Conservation (phyloP, 2,888 invertebrate species). For the Hofmannophila pseudospretella region DNA sequence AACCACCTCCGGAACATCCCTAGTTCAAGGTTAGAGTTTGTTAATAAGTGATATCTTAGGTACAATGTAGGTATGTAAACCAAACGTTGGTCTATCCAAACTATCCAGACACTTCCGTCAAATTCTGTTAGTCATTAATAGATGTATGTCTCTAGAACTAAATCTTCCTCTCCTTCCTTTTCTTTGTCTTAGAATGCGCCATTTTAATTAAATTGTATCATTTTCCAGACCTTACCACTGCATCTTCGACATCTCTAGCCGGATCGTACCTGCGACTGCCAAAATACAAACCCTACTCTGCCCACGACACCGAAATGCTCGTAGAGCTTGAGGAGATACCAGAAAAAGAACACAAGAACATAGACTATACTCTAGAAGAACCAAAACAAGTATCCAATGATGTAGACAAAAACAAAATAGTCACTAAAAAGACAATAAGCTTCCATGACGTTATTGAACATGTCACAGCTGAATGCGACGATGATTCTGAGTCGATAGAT, state of each 20-base stretch:
- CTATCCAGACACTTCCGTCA: no score
- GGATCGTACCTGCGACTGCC: constrained; percentile 39
- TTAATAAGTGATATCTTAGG: no score
- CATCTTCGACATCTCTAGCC: constrained; percentile 40
- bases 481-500: not conserved
- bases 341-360: constrained; percentile 23
- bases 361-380: constrained; percentile 22
- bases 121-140: no score
- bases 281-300: constrained; percentile 30
- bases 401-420: not conserved
- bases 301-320: constrained; percentile 16
- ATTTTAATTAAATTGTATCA: no score
- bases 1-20: no score
- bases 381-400: constrained; percentile 2
- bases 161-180: no score
- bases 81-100: no score
- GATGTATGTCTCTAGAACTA: no score
- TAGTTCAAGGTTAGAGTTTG: no score
- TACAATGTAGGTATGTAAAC: no score
- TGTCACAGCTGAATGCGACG: not conserved
- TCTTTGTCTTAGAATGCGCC: no score
- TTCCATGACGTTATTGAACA: not conserved
- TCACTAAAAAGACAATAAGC: not conserved
- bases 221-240: constrained; percentile 24
- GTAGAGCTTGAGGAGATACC: constrained; percentile 20